Evolutionary conservation across 2,888 invertebrate genomes (phyloP).

Genomic region (Rotaria magnacalcarata): DNA sequence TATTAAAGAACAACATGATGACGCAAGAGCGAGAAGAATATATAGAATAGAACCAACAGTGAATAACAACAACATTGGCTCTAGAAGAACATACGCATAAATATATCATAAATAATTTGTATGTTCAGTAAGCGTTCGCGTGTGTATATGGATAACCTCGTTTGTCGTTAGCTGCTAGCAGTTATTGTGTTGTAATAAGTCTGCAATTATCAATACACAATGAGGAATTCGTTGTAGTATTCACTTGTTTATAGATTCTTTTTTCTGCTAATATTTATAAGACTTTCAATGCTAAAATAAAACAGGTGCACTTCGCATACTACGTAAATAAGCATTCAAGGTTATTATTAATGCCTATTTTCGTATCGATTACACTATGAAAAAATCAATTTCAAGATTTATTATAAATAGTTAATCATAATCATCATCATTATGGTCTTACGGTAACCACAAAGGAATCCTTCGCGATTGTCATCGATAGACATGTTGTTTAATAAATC

Average conservation of each 20-base stretch:
- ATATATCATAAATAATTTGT: background rate
- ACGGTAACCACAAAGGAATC: background rate
- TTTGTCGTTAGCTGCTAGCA: background rate
- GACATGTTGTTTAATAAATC: background rate
- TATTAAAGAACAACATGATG: background rate
- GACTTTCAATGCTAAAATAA: background rate
- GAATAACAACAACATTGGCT: background rate
- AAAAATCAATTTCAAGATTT: background rate
- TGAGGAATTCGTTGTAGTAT: background rate
- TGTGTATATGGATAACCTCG: background rate
- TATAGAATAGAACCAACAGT: background rate
- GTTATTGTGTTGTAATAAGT: background rate
- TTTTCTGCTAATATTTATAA: background rate
- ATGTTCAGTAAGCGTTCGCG: background rate
- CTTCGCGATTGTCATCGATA: background rate
- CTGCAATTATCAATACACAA: background rate
- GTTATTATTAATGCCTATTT: background rate
- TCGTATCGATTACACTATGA: background rate
- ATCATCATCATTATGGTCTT: background rate
- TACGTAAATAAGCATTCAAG: background rate
- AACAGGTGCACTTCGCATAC: background rate
- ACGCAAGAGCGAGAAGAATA: background rate
- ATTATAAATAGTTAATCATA: background rate
- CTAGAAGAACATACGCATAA: background rate
- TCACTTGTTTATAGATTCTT: background rate